These are phyloP conservation scores for Struthidea cinerea DNA, from an alignment of 2,113 vertebrate species.

Conservation along the genomic window DNA sequence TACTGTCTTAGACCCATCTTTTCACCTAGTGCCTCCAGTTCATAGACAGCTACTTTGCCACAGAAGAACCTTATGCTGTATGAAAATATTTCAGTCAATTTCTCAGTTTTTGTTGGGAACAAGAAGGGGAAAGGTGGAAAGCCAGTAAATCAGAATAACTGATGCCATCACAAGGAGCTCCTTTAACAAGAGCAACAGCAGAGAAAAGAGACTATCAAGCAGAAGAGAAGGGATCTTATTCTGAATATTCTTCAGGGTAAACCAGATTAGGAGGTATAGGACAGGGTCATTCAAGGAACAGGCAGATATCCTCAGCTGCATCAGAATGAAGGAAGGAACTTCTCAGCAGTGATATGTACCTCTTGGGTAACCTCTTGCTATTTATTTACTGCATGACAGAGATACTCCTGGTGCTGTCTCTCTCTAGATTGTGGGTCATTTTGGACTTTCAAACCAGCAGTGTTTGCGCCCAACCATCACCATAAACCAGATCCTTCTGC, in stretches of 20 bases:
- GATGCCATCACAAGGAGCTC: neutral
- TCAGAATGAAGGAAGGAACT: neutral
- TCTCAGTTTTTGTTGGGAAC: neutral
- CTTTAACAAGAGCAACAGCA: neutral
- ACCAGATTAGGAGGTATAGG: neutral
- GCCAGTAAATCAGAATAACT: neutral
- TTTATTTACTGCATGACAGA: neutral
- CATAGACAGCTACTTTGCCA: neutral
- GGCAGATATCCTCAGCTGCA: neutral
- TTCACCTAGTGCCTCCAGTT: neutral
- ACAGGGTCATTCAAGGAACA: neutral
- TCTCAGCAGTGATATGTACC: neutral
- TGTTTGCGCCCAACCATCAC: accelerated
- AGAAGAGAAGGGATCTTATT: neutral
- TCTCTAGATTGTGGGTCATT: neutral
- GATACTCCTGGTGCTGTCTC: neutral
- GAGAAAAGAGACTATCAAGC: neutral
- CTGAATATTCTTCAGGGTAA: neutral
- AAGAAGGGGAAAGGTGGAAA: neutral
- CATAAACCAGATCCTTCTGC: neutral
- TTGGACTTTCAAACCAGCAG: neutral
- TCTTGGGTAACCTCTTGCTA: neutral
- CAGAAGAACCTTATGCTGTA: neutral
- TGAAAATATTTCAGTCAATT: neutral
- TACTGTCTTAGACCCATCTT: neutral